Evolutionary conservation across 2,113 vertebrate species (phyloP), one percentile per base, ranked within the genome.

Genomic region (Lepus europaeus): DNA sequence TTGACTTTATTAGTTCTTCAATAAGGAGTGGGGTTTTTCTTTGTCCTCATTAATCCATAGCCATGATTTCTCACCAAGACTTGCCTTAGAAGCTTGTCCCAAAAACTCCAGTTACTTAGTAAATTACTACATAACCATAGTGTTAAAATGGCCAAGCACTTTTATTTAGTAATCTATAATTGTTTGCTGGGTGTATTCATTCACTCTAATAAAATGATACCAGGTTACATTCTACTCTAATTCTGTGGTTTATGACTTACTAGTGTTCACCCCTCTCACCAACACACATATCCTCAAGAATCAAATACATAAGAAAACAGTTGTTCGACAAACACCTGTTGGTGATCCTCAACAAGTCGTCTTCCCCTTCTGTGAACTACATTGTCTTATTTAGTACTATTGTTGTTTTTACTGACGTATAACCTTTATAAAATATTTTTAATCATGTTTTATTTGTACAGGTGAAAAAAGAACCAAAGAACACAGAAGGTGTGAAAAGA

Each of bases 151-250:
- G 33, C 63, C 4, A 16, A 20, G 64, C 84, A 36, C 45, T 73
- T 45, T 89, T 85, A 89, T 23, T 90, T 90, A 9, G 49, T 20
- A 0, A 66, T 84, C 53, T 79, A 29, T 76, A 31, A 49, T 61
- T 84, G 6, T 87, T 77, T 61, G 82, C 36, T 69, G 1, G 63
- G 31, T 74, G 27, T 86, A n/a, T 80, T 66, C 85, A 85, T 39
- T 81, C 68, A 93, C 49, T 5, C 10, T 84, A 68, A 73, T 73
- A 79, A 93, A 36, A 90, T 81, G 68, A 79, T 25, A 81, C 36
- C 68, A 56, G 14, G 25, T 63, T 83, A 19, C 76, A 91, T 53
- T 90, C 63, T 85, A 78, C n/a, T 78, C 84, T 31, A 94, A 70
- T 86, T 91, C 33, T 81, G 36, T 1, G 25, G 16, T 11, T 31